These are phyloP conservation scores for Ophion costatus DNA, from an alignment of 2,888 invertebrate species.

Conservation along the genomic window DNA sequence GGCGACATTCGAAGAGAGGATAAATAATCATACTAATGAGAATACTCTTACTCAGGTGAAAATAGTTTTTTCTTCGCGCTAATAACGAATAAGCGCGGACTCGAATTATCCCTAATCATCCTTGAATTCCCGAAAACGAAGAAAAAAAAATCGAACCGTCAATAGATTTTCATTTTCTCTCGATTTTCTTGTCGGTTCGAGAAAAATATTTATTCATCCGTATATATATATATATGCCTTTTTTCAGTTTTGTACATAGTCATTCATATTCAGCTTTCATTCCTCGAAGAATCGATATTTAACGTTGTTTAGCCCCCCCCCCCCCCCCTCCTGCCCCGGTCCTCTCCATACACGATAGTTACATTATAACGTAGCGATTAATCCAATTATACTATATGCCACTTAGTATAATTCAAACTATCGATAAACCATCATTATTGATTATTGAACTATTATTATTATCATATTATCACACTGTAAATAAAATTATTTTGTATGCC, in stretches of 20 bases:
- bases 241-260: slow-evolving; percentile 65
- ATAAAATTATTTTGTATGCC: slow-evolving; percentile 83
- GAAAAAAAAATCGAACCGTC: slow-evolving; percentile 27
- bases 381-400: slow-evolving; percentile 66
- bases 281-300: slow-evolving; percentile 17
- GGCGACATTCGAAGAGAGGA: slow-evolving; percentile 43
- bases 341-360: slow-evolving; percentile 50
- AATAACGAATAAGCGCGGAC: slow-evolving; percentile 51
- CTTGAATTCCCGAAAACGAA: neutral
- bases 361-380: slow-evolving; percentile 57
- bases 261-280: slow-evolving; percentile 36
- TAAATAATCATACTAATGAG: slow-evolving; percentile 53
- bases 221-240: slow-evolving; percentile 27
- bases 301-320: slow-evolving; percentile 48
- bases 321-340: slow-evolving; percentile 37
- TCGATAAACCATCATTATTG: slow-evolving; percentile 58
- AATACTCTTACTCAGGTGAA: slow-evolving; percentile 68
- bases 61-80: slow-evolving; percentile 51
- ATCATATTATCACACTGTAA: slow-evolving; percentile 79
- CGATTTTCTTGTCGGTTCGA: slow-evolving; percentile 47
- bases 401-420: slow-evolving; percentile 65
- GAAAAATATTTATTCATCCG: slow-evolving; percentile 74
- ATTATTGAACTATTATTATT: slow-evolving; percentile 69
- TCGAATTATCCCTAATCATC: neutral
- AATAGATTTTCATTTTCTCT: slow-evolving; percentile 31